Conservation (phyloP, 1,140 invertebrate genomes). For the Drosophila seguyi region DNA sequence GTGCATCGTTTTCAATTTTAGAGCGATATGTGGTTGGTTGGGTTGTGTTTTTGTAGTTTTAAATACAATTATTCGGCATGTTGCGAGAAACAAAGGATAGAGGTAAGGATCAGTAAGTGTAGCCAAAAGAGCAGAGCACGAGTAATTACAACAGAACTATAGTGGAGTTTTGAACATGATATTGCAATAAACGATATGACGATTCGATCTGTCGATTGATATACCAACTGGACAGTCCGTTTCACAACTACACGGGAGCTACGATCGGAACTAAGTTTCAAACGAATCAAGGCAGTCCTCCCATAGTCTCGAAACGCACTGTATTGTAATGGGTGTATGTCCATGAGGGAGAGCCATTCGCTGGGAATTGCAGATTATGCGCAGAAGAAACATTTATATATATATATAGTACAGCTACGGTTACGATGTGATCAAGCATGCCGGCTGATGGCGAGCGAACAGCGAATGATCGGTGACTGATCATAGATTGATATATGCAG, state of each 20-base stretch:
- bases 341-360: constrained; percentile 37
- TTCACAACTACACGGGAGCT: constrained; percentile 6
- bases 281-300: background rate
- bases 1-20: constrained; percentile 48
- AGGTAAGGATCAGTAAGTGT: constrained; percentile 69
- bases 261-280: background rate
- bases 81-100: constrained; percentile 63
- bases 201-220: constrained; percentile 28
- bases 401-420: constrained; percentile 28
- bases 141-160: constrained; percentile 49
- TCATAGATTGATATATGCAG: constrained; percentile 28
- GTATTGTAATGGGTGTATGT: constrained; percentile 34
- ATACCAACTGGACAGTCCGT: constrained; percentile 18
- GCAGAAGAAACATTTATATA: constrained; percentile 18
- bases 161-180: constrained; percentile 32
- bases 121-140: constrained; percentile 19
- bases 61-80: constrained; percentile 49
- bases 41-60: constrained; percentile 42
- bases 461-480: constrained; percentile 37
- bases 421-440: constrained; percentile 63
- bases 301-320: constrained; percentile 16
- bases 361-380: constrained; percentile 22
- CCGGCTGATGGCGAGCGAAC: constrained; percentile 61
- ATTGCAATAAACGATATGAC: constrained; percentile 13
- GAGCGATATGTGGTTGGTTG: constrained; percentile 39